Conservation (phyloP, 2,113 vertebrate species). For the Calidris pugnax region DNA sequence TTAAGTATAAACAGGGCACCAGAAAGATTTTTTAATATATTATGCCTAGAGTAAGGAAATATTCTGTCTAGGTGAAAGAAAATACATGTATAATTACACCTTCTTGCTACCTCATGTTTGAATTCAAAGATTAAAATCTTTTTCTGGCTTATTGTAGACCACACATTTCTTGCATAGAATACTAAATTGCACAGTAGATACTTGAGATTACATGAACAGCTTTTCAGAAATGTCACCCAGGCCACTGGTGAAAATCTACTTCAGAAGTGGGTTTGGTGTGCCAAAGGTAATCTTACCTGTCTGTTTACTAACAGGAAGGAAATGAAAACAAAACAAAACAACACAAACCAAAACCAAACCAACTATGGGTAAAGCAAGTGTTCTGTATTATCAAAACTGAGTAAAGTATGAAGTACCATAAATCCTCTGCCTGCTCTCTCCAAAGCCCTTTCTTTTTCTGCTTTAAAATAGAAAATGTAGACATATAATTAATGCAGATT, state of each 20-base stretch:
- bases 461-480: neutral
- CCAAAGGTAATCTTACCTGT: neutral
- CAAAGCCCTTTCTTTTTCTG: neutral
- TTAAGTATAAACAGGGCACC: neutral
- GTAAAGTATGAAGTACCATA: neutral
- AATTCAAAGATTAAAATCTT: neutral
- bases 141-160: neutral
- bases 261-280: neutral
- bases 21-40: neutral
- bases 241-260: neutral
- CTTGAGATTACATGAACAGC: neutral
- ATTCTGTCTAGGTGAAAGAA: neutral
- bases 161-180: neutral
- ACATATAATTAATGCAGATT: neutral
- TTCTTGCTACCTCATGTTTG: neutral
- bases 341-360: neutral
- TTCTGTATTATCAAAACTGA: neutral
- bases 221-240: neutral
- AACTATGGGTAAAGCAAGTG: neutral
- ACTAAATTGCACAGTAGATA: neutral
- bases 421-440: neutral
- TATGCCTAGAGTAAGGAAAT: neutral
- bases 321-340: neutral
- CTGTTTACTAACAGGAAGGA: neutral
- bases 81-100: neutral